A percentile compares a stretch with the other conserved stretches of the same genome.
phyloP scores from a whole-genome alignment of 1,140 invertebrate genomes.

The Chrysomallon squamiferum region DNA sequence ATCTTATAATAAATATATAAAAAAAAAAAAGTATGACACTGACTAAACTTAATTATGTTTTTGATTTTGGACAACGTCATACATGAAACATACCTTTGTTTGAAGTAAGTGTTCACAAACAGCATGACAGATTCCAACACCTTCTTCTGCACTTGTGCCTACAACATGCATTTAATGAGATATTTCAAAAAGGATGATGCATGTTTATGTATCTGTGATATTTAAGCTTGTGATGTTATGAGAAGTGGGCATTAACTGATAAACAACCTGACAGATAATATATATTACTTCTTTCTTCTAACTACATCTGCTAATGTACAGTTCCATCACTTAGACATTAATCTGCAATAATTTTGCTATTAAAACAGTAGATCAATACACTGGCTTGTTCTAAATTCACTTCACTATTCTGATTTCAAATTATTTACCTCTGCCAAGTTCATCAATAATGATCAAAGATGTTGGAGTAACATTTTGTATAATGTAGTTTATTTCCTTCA shows the following conservation, averaged over 20 bases:
- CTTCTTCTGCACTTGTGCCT: conserved; percentile 82
- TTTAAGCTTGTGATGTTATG: too few relatives aligned
- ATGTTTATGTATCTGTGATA: not conserved
- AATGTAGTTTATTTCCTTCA: conserved; percentile 83
- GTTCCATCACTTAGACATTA: too few relatives aligned
- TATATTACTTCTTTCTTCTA: conserved; percentile 10
- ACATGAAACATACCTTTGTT: conserved; percentile 68
- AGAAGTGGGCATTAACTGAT: too few relatives aligned
- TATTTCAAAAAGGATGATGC: not conserved
- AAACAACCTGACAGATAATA: not conserved
- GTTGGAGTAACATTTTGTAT: conserved; percentile 73
- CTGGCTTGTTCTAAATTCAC: too few relatives aligned
- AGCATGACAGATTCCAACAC: conserved; percentile 80
- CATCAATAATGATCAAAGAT: conserved; percentile 86
- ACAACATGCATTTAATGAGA: conserved; percentile 18
- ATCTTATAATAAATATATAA: too few relatives aligned
- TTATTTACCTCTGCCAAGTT: conserved; percentile 77
- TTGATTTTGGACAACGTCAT: too few relatives aligned
- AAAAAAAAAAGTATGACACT: too few relatives aligned
- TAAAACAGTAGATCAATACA: too few relatives aligned
- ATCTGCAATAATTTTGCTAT: too few relatives aligned
- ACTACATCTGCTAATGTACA: too few relatives aligned
- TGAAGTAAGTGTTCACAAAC: conserved; percentile 78
- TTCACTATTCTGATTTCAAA: too few relatives aligned
- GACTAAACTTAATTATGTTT: too few relatives aligned